Evolutionary conservation across 2,888 invertebrate species (phyloP), one percentile per base, ranked within the genome.

Genomic region (Torymus tubicola): DNA sequence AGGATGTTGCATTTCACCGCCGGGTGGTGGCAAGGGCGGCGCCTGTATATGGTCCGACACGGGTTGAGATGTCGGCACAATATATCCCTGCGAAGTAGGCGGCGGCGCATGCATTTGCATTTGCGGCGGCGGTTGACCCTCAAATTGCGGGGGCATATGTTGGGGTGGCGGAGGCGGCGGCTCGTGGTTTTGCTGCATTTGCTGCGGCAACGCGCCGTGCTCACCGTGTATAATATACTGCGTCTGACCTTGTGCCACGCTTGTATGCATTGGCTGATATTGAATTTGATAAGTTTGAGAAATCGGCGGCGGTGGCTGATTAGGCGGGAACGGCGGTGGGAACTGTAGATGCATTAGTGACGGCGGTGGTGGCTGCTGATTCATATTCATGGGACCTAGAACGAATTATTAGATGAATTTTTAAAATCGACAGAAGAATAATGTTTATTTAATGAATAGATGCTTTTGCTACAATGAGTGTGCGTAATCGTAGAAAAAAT

Each of bases 1-100:
- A 89, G 88, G 86, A 92, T 93, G 24, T 90, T 91, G 84, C 88
- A 92, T 86, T 90, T 93, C 57, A 90, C 91, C 84, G 91, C 92
- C 18, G 86, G 87, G 1, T 90, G 93, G 85, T 90, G 93, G 85
- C 91, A 92, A 1, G 91, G 93, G 88, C 63, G 86, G 89, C 58
- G 87, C 86, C 53, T 81, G 84, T 76, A 87, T 87, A 53, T 89
- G 90, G 73, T 89, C 84, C 5, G 87, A 86, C 81, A 88, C 86
- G 4, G 80, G 42, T 18, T 82, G 82, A 63, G 88, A 88, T 5
- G 88, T 86, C 5, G 86, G 84, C 79, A 90, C 85, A 31, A 88
- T 87, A 78, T 88, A 87, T 2, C 81, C 72, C 16, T 82, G 82
- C 63, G 88, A 89, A 8, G 86, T 86, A 8, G 86, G 83, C 2